Conservation (phyloP, 2,888 invertebrate genomes). For the Dendrolimus houi region DNA sequence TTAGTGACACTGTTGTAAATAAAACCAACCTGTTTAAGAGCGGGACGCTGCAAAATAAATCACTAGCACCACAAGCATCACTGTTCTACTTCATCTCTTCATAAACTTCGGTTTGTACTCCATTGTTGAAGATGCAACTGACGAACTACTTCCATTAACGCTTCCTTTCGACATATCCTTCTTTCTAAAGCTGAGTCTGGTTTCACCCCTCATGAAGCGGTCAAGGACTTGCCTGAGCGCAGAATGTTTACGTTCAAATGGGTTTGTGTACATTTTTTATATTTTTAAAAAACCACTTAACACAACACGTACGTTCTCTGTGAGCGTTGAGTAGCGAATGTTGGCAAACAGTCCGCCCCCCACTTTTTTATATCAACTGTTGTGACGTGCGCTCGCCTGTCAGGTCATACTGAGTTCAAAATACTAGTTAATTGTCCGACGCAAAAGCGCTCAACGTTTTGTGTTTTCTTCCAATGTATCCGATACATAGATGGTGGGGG, state of each 20-base stretch:
- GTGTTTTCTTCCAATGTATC: neutral
- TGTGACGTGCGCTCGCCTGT: conserved; percentile 29
- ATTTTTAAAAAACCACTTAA: conserved; percentile 9
- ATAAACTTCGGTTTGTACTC: conserved; percentile 35
- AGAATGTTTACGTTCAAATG: conserved; percentile 82
- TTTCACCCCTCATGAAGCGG: conserved; percentile 72
- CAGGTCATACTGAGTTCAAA: conserved; percentile 37
- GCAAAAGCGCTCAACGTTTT: conserved; percentile 19
- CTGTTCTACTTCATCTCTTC: conserved; percentile 46
- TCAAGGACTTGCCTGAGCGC: conserved; percentile 80
- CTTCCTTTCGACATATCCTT: conserved; percentile 40
- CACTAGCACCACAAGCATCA: conserved; percentile 46
- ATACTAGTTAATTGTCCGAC: conserved; percentile 18
- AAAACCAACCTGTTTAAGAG: conserved; percentile 37
- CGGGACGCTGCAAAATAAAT: conserved; percentile 29
- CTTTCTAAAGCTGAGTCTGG: conserved; percentile 51
- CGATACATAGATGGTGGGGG: neutral
- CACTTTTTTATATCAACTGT: conserved; percentile 37
- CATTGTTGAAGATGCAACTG: conserved; percentile 44
- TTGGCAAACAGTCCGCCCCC: conserved; percentile 24
- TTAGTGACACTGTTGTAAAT: too few species aligned
- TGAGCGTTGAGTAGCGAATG: conserved; percentile 25
- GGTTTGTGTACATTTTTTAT: conserved; percentile 79
- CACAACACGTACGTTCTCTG: conserved; percentile 31
- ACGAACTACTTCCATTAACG: conserved; percentile 40